phyloP scores from a whole-genome alignment of 2,113 vertebrate species.

The Boulengerochromis microlepis region DNA sequence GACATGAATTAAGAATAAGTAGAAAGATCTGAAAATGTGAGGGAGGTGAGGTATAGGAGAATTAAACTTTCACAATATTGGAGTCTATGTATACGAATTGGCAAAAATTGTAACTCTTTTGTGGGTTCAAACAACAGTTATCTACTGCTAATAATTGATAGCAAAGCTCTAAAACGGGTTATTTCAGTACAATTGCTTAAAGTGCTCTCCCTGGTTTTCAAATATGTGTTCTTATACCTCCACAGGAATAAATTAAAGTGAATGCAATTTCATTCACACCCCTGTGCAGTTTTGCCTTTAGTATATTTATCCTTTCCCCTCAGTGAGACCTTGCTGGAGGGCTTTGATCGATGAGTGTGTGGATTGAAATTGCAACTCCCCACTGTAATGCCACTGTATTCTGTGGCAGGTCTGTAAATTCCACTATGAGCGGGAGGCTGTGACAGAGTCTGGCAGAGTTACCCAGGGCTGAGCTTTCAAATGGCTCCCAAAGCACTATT shows the following conservation, averaged over 20 bases:
- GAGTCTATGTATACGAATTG: neutral
- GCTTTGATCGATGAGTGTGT: conserved; percentile 28
- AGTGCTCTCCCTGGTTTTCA: neutral
- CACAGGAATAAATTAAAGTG: neutral
- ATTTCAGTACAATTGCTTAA: neutral
- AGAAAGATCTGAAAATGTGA: neutral
- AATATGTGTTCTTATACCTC: neutral
- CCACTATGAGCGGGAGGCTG: conserved; percentile 19
- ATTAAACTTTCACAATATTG: neutral
- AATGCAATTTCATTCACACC: neutral
- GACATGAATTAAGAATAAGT: neutral
- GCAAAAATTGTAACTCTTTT: neutral
- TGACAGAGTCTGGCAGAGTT: conserved; percentile 26
- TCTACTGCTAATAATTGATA: neutral
- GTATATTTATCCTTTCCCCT: neutral
- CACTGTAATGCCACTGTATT: conserved; percentile 23
- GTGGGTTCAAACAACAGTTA: neutral
- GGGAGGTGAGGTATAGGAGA: neutral
- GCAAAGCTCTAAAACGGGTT: neutral
- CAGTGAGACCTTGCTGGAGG: conserved; percentile 3
- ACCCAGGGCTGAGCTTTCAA: conserved; percentile 44
- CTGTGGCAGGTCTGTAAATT: conserved; percentile 52
- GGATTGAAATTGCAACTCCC: conserved; percentile 25
- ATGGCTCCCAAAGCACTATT: conserved; percentile 45
- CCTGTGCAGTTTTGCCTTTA: neutral